Percentiles rank a stretch among this genome's conserved stretches.
Conservation (phyloP, 2,113 vertebrate species). For the Ibidorhyncha struthersii region DNA sequence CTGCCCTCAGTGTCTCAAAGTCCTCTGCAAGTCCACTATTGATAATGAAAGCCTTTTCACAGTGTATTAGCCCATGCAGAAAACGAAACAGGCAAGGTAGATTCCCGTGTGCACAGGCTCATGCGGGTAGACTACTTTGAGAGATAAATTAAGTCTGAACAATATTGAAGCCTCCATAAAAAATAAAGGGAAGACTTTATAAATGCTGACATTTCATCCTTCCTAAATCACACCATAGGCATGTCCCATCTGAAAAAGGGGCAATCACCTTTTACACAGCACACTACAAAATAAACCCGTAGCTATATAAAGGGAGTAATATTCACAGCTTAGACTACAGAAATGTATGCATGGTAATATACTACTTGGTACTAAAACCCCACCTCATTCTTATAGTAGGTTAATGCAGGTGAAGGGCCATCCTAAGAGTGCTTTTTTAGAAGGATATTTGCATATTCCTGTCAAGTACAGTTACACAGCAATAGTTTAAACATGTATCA, state of each 20-base stretch:
- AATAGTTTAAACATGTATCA: not conserved
- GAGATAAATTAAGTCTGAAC: not conserved
- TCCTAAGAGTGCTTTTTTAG: not conserved
- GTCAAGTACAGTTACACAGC: not conserved
- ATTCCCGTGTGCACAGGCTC: not conserved
- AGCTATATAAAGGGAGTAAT: not conserved
- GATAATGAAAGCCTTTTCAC: not conserved
- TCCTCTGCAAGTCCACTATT: not conserved
- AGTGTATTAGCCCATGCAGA: not conserved
- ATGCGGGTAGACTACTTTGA: not conserved
- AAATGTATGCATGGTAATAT: not conserved
- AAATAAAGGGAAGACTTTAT: not conserved
- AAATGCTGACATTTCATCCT: not conserved
- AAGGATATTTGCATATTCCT: not conserved
- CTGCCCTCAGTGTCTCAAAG: not conserved
- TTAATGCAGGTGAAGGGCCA: not conserved
- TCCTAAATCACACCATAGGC: not conserved
- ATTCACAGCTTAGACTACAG: not conserved
- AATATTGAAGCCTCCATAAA: not conserved
- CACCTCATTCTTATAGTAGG: not conserved
- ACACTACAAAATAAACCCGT: not conserved
- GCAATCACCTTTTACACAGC: not conserved
- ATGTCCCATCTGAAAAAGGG: not conserved
- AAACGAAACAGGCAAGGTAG: not conserved
- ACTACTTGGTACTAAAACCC: not conserved